Base-by-base conservation (phyloP, 2,113 vertebrate genomes). In the Bambusicola thoracicus region DNA sequence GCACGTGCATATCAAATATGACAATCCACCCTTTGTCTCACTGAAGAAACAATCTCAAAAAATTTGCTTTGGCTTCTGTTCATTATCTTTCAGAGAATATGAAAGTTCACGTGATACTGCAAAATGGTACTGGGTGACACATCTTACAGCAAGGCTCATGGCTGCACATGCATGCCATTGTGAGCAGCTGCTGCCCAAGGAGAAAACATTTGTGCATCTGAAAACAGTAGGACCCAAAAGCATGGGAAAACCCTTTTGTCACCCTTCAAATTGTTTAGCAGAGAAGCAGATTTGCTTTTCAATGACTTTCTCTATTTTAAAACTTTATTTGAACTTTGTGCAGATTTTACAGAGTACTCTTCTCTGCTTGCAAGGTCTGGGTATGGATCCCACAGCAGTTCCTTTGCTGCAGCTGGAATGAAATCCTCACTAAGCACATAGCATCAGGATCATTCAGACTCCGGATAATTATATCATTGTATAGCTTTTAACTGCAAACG, bases 101-200 rank as follows among this genome's bases (percentile, higher is more conserved):
- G n/a, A n/a, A 66, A n/a, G 30, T 66, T 66, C 43, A 22, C 29
- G 80, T 1, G 4, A 61, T 32, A 51, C 8, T 46, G n/a, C 44
- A 80, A 80, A 58, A 76, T 22, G 4, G 76, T 29, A 66, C 38
- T 29, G 25, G 15, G 56, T 53, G n/a, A 69, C 21, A 29, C 11
- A n/a, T 11, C 20, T 63, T 19, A 63, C 78, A 89, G 72, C 13
- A 58, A 29, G 10, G 78, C 11, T 79, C 24, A 29, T 3, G 15
- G 20, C n/a, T 69, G 48, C 38, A 76, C 4, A 30, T 38, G 22
- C 8, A 34, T 0, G 0, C 4, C 8, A 36, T 15, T 40, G 10
- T 30, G 27, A 92, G 19, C 18, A 58, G 6, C 18, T 86, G 46
- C 4, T 44, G 32, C 24, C 25, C 68, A 40, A 51, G 29, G 51